Percentiles rank a stretch among this genome's conserved stretches.
Conservation (phyloP, 2,113 vertebrate genomes). For the Thalassarche chlororhynchos region DNA sequence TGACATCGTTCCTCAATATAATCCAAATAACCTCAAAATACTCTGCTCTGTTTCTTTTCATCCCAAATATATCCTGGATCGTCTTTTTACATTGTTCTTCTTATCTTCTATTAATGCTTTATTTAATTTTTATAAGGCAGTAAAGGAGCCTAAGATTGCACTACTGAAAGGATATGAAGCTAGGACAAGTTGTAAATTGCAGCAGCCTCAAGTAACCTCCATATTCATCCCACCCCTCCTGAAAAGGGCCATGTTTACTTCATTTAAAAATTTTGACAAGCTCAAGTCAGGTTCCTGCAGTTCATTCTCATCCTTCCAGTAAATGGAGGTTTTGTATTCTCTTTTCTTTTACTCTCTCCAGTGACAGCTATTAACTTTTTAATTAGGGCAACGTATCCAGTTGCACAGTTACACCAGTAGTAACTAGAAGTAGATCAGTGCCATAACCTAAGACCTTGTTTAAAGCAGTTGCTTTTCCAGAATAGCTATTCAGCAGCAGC, state of each 20-base stretch:
- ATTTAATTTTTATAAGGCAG: background rate
- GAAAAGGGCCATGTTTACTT: background rate
- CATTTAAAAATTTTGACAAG: background rate
- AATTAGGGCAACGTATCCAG: background rate
- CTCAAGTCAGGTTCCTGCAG: background rate
- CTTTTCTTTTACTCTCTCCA: background rate
- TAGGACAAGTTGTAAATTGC: background rate
- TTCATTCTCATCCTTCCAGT: background rate
- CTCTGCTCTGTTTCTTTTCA: constrained; percentile 4
- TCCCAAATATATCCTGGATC: background rate
- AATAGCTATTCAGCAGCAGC: background rate
- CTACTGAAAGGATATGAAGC: background rate
- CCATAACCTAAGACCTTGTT: background rate
- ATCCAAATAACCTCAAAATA: background rate
- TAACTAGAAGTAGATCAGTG: background rate
- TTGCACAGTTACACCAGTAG: background rate
- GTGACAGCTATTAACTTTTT: background rate
- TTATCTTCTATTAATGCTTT: background rate
- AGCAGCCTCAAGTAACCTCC: background rate
- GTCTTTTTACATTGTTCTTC: background rate
- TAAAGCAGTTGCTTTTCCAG: background rate
- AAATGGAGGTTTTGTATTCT: background rate
- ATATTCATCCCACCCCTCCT: background rate
- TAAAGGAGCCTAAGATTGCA: background rate
- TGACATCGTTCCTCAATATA: background rate